These are phyloP conservation scores for Napeogenes sylphis DNA, from an alignment of 2,888 invertebrate species.

Conservation along the genomic window DNA sequence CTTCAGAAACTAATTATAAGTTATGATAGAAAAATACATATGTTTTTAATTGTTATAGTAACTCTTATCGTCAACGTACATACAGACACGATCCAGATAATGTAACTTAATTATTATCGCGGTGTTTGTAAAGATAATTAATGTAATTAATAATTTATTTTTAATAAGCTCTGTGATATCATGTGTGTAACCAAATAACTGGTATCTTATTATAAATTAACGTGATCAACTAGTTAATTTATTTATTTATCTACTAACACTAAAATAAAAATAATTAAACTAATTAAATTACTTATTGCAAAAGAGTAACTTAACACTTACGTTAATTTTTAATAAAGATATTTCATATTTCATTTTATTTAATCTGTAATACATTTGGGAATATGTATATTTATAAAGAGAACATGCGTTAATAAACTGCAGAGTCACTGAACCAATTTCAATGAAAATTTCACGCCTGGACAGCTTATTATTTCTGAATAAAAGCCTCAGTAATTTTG, in stretches of 20 bases:
- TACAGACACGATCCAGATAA: not conserved
- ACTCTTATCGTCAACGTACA: no score
- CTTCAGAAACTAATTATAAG: no score
- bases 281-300: no score
- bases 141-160: constrained; percentile 18
- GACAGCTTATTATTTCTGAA: constrained; percentile 29
- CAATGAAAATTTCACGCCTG: constrained; percentile 33
- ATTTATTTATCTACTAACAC: no score
- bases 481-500: constrained; percentile 31
- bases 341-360: constrained; percentile 17
- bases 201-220: not conserved
- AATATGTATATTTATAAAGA: constrained; percentile 32
- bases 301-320: not conserved
- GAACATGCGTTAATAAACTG: constrained; percentile 29
- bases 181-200: constrained; percentile 14
- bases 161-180: constrained; percentile 16
- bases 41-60: no score
- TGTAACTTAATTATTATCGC: constrained; percentile 14
- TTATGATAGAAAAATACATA: no score
- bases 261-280: no score
- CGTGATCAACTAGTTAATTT: not conserved
- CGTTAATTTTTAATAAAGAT: constrained; percentile 1
- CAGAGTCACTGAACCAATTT: constrained; percentile 32
- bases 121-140: constrained; percentile 16
- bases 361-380: constrained; percentile 19